These are phyloP conservation scores for Philaethria dido DNA, from an alignment of 2,888 invertebrate genomes.

Conservation along the genomic window DNA sequence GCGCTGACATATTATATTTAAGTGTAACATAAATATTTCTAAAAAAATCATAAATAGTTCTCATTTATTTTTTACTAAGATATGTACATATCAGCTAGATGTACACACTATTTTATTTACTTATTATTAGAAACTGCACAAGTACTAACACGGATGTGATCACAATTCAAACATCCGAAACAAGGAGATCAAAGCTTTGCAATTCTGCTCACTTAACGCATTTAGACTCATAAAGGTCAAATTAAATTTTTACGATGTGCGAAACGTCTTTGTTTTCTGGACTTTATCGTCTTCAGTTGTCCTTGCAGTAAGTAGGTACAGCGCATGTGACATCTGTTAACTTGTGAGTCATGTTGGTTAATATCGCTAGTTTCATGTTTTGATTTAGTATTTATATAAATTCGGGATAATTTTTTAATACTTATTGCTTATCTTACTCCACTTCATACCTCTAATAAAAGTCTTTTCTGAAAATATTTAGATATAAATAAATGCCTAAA, in stretches of 20 bases:
- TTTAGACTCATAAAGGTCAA: constrained; percentile 48
- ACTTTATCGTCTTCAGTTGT: constrained; percentile 35
- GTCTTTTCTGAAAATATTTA: not conserved
- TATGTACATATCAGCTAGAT: too few relatives aligned
- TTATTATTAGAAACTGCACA: not conserved
- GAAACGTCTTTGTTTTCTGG: constrained; percentile 42
- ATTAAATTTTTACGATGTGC: constrained; percentile 46
- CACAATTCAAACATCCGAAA: constrained; percentile 56
- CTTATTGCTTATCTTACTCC: too few relatives aligned
- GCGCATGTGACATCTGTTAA: constrained; percentile 10
- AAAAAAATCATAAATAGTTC: too few relatives aligned
- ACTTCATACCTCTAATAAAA: too few relatives aligned
- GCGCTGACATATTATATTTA: too few relatives aligned
- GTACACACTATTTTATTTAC: too few relatives aligned
- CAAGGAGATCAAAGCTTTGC: constrained; percentile 68
- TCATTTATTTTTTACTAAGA: too few relatives aligned
- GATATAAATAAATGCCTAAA: not conserved
- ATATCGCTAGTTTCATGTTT: not conserved
- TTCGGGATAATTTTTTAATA: too few relatives aligned
- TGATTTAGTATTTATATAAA: too few relatives aligned
- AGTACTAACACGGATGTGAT: not conserved
- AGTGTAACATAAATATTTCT: too few relatives aligned
- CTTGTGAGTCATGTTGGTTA: not conserved
- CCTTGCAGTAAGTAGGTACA: constrained; percentile 30
- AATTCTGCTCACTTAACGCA: constrained; percentile 60